phyloP scores from a whole-genome alignment of 2,888 invertebrate species.

The Operophtera brumata region DNA sequence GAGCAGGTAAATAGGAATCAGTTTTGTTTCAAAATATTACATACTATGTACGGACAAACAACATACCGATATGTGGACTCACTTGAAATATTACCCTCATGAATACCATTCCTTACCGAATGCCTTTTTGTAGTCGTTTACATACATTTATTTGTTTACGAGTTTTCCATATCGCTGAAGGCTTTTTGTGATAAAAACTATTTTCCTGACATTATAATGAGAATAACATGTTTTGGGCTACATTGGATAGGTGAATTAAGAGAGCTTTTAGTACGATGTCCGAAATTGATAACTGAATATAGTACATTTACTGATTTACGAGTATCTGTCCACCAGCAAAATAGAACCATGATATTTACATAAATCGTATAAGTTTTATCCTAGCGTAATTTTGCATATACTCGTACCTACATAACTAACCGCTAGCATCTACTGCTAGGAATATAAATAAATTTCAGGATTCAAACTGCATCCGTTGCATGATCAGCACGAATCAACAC shows the following conservation, averaged over 20 bases:
- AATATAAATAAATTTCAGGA: too few species aligned
- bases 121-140: background rate
- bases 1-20: background rate
- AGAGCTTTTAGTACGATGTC: too few species aligned
- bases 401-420: too few species aligned
- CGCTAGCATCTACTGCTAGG: too few species aligned
- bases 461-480: too few species aligned
- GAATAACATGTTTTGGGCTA: conserved; percentile 9
- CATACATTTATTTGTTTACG: conserved; percentile 1
- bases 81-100: conserved; percentile 5
- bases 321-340: too few species aligned
- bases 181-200: conserved; percentile 8
- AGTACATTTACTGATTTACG: too few species aligned
- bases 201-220: background rate
- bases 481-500: too few species aligned
- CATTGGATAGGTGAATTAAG: background rate
- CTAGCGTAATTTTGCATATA: too few species aligned
- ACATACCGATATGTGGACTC: background rate
- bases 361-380: too few species aligned
- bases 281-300: too few species aligned
- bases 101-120: conserved; percentile 4
- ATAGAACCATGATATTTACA: too few species aligned
- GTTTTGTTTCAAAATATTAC: background rate
- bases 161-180: conserved; percentile 3
- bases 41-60: background rate